phyloP scores from a whole-genome alignment of 1,140 invertebrate genomes.

The Drosophila suzukii region DNA sequence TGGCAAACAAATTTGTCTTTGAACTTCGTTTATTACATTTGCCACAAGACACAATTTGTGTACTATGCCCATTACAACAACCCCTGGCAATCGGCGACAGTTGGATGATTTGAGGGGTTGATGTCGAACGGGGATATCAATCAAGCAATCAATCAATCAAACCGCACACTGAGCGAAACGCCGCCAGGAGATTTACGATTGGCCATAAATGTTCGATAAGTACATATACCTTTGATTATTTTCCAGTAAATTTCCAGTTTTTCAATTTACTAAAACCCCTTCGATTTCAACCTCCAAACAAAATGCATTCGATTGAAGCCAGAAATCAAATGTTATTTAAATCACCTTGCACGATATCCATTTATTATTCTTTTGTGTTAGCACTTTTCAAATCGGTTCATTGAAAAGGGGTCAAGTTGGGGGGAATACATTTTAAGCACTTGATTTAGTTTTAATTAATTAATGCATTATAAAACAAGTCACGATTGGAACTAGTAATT shows the following conservation, averaged over 20 bases:
- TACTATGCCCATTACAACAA: conserved; percentile 17
- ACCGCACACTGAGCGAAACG: conserved; percentile 27
- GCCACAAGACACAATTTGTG: conserved; percentile 35
- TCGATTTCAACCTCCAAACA: neutral
- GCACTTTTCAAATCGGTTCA: conserved; percentile 8
- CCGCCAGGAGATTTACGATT: conserved; percentile 13
- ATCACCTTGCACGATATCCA: neutral
- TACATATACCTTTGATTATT: conserved; percentile 10
- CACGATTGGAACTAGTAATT: neutral
- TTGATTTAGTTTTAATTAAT: conserved; percentile 4
- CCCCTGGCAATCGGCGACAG: conserved; percentile 42
- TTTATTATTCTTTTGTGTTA: conserved; percentile 1
- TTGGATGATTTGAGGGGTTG: conserved; percentile 33
- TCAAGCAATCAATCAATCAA: conserved; percentile 58
- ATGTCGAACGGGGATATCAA: conserved; percentile 44
- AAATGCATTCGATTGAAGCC: conserved; percentile 20
- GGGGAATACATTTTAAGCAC: conserved; percentile 10
- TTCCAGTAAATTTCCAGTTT: conserved; percentile 1
- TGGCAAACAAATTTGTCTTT: conserved; percentile 46
- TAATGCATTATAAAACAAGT: neutral
- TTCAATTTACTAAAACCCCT: neutral
- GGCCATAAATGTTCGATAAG: conserved; percentile 3
- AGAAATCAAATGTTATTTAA: conserved; percentile 29
- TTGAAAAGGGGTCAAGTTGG: conserved; percentile 23
- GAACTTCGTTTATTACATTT: conserved; percentile 47